phyloP scores from a whole-genome alignment of 2,888 invertebrate genomes.

The Archips crataeganus region DNA sequence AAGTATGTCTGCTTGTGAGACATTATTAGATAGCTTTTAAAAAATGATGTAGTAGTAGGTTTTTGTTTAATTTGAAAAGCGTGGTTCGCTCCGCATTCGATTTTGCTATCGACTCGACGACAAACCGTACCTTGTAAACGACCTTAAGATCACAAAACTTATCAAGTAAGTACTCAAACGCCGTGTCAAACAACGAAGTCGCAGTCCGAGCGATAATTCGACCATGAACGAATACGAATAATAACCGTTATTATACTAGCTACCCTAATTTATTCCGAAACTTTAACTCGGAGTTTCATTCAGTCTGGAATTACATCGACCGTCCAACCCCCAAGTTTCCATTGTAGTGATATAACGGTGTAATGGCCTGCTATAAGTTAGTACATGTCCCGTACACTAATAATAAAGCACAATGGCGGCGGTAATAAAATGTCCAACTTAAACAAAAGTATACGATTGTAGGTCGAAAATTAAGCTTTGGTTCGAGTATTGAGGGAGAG shows the following conservation, averaged over 20 bases:
- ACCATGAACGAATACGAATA: constrained; percentile 11
- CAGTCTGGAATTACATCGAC: constrained; percentile 22
- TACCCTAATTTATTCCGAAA: constrained; percentile 38
- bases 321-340: constrained; percentile 9
- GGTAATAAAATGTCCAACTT: constrained; percentile 65
- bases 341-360: constrained; percentile 30
- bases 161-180: background rate
- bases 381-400: constrained; percentile 44
- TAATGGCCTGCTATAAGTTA: constrained; percentile 20
- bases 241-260: constrained; percentile 29
- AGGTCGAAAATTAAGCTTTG: constrained; percentile 49
- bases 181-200: background rate
- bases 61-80: no score
- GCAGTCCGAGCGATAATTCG: background rate
- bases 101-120: no score
- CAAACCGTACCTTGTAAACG: background rate
- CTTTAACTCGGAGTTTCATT: constrained; percentile 32
- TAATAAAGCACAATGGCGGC: constrained; percentile 57
- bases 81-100: no score
- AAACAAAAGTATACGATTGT: constrained; percentile 57
- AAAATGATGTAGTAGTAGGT: no score
- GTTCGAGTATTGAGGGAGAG: constrained; percentile 19
- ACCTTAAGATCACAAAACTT: constrained; percentile 1
- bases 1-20: no score
- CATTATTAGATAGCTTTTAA: no score